A percentile compares a stretch with the other conserved stretches of the same genome.
phyloP scores from a whole-genome alignment of 2,888 invertebrate genomes.

The Copidosoma aretas region DNA sequence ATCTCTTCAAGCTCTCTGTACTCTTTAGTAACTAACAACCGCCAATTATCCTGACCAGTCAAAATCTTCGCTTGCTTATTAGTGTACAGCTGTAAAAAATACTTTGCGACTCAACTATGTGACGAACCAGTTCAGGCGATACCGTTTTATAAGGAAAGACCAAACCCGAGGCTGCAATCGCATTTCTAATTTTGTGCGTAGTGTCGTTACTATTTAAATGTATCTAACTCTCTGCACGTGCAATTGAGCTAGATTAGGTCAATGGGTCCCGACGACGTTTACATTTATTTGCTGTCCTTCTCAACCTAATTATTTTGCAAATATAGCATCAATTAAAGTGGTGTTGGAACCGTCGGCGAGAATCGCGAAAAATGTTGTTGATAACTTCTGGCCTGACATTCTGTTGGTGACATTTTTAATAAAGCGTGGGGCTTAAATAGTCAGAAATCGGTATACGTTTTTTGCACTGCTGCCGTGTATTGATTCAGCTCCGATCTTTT shows the following conservation, averaged over 20 bases:
- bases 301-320: not conserved
- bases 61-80: not conserved
- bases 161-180: not conserved
- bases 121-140: not conserved
- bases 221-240: not conserved
- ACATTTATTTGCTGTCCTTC: not conserved
- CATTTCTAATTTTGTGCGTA: no score
- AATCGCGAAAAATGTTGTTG: not conserved
- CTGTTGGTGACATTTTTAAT: not conserved
- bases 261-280: not conserved
- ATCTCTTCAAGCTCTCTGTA: not conserved
- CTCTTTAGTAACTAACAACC: not conserved
- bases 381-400: not conserved
- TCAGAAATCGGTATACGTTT: not conserved
- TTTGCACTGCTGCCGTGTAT: not conserved
- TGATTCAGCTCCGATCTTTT: not conserved
- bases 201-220: no score
- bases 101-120: not conserved
- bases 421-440: not conserved
- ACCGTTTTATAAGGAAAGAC: conserved; percentile 5
- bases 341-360: not conserved
- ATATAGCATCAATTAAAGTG: not conserved
- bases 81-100: not conserved
- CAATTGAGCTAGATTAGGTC: not conserved
- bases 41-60: conserved; percentile 19